Conservation (phyloP, 2,888 invertebrate genomes). For the Thymelicus lineola region DNA sequence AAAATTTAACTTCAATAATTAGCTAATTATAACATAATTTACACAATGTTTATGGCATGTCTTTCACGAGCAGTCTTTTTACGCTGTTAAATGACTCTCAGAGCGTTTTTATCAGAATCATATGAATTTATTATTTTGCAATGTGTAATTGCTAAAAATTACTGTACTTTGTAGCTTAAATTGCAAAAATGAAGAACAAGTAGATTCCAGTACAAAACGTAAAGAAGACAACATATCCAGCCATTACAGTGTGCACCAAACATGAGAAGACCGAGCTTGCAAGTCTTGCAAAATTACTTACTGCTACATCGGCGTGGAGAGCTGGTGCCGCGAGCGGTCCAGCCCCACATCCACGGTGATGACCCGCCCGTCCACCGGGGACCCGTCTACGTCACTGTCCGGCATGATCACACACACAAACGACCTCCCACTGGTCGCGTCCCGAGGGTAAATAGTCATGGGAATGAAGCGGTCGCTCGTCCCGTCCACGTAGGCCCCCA, state of each 20-base stretch:
- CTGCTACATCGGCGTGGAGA: constrained; percentile 79
- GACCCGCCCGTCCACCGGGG: constrained; percentile 85
- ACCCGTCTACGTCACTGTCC: constrained; percentile 88
- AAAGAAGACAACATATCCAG: constrained; percentile 17
- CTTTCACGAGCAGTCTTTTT: constrained; percentile 11
- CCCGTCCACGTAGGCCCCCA: constrained; percentile 93
- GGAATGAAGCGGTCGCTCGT: constrained; percentile 92
- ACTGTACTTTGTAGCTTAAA: background rate
- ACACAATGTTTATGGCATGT: constrained; percentile 12
- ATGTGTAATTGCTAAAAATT: background rate
- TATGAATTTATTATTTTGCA: background rate
- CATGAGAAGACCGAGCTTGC: background rate
- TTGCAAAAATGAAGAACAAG: no score
- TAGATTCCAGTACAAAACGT: background rate
- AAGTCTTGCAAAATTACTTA: constrained; percentile 10
- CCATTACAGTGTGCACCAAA: background rate
- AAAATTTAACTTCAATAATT: constrained; percentile 7
- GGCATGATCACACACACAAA: constrained; percentile 97
- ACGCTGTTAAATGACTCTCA: constrained; percentile 6
- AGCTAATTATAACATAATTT: constrained; percentile 21
- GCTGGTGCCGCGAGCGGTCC: constrained; percentile 79
- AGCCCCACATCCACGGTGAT: constrained; percentile 87
- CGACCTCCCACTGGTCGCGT: constrained; percentile 91
- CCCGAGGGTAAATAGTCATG: constrained; percentile 94
- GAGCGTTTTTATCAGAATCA: background rate